Evolutionary conservation across 2,113 vertebrate species (phyloP).

Genomic region (Trochalopteron elliotii): DNA sequence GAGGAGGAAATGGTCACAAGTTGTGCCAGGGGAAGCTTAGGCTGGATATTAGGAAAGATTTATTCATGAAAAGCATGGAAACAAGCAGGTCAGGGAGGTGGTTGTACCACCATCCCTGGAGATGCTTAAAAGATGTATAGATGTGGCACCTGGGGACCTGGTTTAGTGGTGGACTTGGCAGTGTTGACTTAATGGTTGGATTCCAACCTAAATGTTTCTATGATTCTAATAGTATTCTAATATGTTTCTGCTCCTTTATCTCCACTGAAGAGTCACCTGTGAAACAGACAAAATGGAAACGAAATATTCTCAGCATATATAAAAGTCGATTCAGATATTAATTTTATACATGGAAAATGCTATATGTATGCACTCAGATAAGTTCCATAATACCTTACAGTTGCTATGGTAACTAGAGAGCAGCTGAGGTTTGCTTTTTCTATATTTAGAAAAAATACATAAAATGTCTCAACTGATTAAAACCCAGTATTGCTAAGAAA

Average conservation of each 20-base stretch:
- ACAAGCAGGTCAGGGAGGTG: not conserved
- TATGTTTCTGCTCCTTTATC: not conserved
- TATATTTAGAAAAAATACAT: slow-evolving; percentile 22
- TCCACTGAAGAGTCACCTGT: not conserved
- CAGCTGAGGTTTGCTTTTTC: slow-evolving; percentile 23
- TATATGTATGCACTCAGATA: not conserved
- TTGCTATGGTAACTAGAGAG: slow-evolving; percentile 59
- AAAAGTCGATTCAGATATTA: not conserved
- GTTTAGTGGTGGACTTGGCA: not conserved
- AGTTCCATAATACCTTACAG: slow-evolving; percentile 28
- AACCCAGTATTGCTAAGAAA: not conserved
- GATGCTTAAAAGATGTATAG: not conserved
- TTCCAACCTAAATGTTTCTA: not conserved
- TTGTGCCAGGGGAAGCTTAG: accelerated
- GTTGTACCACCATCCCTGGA: not conserved
- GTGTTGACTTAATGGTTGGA: not conserved
- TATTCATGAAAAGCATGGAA: not conserved
- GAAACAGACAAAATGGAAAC: not conserved
- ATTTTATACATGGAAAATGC: not conserved
- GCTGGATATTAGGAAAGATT: not conserved
- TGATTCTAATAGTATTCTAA: not conserved
- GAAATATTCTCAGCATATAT: not conserved
- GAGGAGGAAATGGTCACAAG: not conserved
- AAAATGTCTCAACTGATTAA: not conserved
- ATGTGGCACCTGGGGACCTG: accelerated